phyloP scores from a whole-genome alignment of 2,797 vertebrate genomes.

The Ptychobarbus kaznakovi region DNA sequence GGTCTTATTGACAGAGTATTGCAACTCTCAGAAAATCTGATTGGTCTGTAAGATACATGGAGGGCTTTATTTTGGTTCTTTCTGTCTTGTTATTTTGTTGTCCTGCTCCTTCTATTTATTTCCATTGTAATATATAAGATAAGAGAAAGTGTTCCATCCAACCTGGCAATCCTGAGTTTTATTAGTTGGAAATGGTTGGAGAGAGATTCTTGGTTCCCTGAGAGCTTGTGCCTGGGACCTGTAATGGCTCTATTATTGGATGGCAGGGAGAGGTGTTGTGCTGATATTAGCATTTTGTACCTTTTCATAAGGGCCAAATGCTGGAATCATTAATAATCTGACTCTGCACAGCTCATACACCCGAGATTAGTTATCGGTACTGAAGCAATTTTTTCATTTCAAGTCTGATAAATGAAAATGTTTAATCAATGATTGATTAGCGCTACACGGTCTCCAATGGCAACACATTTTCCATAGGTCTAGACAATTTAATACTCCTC shows the following conservation, averaged over 20 bases:
- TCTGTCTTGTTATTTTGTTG: background rate
- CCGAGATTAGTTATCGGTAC: conserved; percentile 75
- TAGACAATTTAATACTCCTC: conserved; percentile 65
- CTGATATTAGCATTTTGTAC: conserved; percentile 80
- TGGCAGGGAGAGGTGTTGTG: conserved; percentile 77
- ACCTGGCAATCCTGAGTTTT: background rate
- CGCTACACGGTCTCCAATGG: conserved; percentile 62
- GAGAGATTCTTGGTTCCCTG: background rate
- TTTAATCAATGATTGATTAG: conserved; percentile 76
- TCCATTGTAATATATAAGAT: background rate
- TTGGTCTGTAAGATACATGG: conserved; percentile 13
- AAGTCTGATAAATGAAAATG: conserved; percentile 74
- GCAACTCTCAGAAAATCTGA: conserved; percentile 12
- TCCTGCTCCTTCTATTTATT: background rate
- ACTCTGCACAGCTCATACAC: conserved; percentile 66
- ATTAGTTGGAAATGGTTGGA: conserved; percentile 19
- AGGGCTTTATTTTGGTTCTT: background rate
- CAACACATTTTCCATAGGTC: conserved; percentile 66
- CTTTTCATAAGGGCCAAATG: conserved; percentile 70
- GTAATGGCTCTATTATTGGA: conserved; percentile 79
- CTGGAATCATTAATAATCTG: conserved; percentile 78
- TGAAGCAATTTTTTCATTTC: conserved; percentile 76
- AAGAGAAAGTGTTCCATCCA: conserved; percentile 1
- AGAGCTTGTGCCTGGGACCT: conserved; percentile 39
- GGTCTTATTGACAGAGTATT: conserved; percentile 26